Percentiles rank a stretch among this genome's conserved stretches.
Evolutionary conservation across 2,888 invertebrate genomes (phyloP).

Genomic region (Trachelus tabidus): DNA sequence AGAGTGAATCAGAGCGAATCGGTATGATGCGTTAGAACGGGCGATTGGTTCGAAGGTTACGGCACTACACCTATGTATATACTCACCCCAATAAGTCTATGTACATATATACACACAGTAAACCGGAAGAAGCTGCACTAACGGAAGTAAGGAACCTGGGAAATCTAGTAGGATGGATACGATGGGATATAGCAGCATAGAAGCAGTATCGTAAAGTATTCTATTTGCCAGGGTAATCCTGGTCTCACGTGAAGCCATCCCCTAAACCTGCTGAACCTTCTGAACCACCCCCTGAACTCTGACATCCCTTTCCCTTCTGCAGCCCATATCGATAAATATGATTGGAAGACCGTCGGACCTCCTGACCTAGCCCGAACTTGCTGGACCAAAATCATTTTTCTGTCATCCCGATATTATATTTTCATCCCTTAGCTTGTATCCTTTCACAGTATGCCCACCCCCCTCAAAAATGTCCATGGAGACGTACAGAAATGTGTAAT

Average conservation of each 20-base stretch:
- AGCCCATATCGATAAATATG: constrained; percentile 60
- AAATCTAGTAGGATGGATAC: background rate
- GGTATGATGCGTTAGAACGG: background rate
- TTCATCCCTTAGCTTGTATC: background rate
- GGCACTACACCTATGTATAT: background rate
- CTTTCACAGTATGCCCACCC: background rate
- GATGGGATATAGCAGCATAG: background rate
- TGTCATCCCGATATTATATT: background rate
- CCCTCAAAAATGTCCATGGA: background rate
- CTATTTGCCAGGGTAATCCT: constrained; percentile 58
- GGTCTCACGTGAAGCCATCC: constrained; percentile 14
- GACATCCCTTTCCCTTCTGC: background rate
- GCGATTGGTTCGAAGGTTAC: background rate
- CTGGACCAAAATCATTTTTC: background rate
- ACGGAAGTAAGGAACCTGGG: background rate
- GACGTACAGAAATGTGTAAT: background rate
- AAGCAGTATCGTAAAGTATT: constrained; percentile 49
- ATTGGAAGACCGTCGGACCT: constrained; percentile 51
- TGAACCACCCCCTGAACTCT: constrained; percentile 8
- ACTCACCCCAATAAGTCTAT: background rate
- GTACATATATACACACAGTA: background rate
- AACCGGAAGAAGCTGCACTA: background rate
- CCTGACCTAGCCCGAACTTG: constrained; percentile 23
- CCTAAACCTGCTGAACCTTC: constrained; percentile 1
- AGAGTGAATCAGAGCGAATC: background rate